A percentile compares a stretch with the other conserved stretches of the same genome.
phyloP scores from a whole-genome alignment of 2,113 vertebrate genomes.

The Orycteropus afer region DNA sequence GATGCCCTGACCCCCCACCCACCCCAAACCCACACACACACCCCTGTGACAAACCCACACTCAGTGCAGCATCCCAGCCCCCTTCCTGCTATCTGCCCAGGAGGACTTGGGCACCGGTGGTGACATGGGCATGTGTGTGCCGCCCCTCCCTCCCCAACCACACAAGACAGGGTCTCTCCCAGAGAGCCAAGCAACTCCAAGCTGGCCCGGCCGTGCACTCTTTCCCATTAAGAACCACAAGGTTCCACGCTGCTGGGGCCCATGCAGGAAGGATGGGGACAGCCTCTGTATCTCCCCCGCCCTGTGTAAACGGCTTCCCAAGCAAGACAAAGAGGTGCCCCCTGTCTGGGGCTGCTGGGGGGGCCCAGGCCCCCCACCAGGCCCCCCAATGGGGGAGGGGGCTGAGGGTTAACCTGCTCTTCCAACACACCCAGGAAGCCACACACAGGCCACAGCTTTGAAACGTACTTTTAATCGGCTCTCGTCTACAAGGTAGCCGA shows the following conservation, averaged over 20 bases:
- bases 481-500: not conserved
- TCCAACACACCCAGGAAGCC: not conserved
- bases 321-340: not conserved
- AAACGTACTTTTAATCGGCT: slow-evolving; percentile 49
- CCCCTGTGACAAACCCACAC: rapidly evolving
- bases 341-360: not conserved
- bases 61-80: not conserved
- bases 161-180: not conserved
- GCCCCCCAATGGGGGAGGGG: rapidly evolving
- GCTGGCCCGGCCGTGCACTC: too few relatives aligned
- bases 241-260: not conserved
- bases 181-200: not conserved
- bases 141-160: not conserved
- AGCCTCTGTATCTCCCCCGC: not conserved
- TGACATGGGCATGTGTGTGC: not conserved
- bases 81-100: not conserved
- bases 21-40: not conserved
- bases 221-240: not conserved
- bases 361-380: rapidly evolving
- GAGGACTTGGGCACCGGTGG: not conserved
- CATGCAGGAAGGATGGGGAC: not conserved
- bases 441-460: not conserved
- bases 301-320: not conserved
- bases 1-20: rapidly evolving
- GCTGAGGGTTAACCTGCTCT: not conserved